Conservation (phyloP, 2,888 invertebrate genomes). For the Kryphioiulus occultus region DNA sequence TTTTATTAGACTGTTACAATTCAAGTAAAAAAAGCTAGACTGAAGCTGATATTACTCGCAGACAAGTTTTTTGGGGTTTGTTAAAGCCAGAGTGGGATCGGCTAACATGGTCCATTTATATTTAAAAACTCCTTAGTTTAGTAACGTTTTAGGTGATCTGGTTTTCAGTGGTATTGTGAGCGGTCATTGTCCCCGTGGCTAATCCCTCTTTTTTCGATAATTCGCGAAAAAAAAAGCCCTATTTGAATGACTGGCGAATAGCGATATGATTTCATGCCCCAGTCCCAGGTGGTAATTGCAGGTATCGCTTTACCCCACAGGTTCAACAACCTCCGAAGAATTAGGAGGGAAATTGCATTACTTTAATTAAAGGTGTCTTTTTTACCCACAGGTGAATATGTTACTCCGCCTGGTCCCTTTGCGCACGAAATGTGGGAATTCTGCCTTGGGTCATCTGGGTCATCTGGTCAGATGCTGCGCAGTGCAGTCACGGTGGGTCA, state of each 20-base stretch:
- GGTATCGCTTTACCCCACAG: not conserved
- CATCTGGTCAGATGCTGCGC: not conserved
- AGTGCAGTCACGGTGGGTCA: not conserved
- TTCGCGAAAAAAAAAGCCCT: not conserved
- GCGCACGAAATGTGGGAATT: not conserved
- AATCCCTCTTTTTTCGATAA: not conserved
- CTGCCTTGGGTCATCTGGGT: not conserved
- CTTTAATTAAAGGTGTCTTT: not conserved
- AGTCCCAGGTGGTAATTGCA: not conserved
- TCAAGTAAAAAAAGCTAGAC: too few relatives aligned
- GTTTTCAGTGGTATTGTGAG: not conserved
- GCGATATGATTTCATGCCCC: slow-evolving; percentile 7
- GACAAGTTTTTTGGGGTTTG: not conserved
- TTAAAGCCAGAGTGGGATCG: not conserved
- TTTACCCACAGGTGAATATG: not conserved
- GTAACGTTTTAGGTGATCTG: not conserved
- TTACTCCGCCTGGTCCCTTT: not conserved
- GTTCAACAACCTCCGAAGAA: slow-evolving; percentile 7
- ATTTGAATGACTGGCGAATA: slow-evolving; percentile 1
- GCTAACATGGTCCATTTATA: not conserved
- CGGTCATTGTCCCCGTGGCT: not conserved
- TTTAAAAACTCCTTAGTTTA: not conserved
- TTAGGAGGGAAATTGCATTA: not conserved
- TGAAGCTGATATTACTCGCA: not conserved
- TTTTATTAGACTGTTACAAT: too few relatives aligned